Conservation (phyloP, 2,888 invertebrate genomes). For the Nowickia ferox region DNA sequence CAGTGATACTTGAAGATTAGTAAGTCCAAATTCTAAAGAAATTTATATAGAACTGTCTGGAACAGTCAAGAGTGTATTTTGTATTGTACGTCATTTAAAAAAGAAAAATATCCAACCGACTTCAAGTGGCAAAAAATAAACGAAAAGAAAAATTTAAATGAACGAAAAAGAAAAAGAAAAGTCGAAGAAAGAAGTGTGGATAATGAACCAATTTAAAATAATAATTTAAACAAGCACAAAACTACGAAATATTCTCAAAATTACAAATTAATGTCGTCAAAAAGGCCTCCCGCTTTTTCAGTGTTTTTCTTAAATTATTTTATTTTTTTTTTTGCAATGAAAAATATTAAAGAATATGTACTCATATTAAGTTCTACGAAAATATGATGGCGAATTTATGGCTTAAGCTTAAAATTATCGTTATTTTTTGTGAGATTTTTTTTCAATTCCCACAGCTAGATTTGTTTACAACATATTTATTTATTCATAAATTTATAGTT, state of each 20-base stretch:
- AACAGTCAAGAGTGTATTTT: conserved; percentile 42
- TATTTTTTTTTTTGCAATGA: neutral
- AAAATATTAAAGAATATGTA: neutral
- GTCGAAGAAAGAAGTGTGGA: conserved; percentile 40
- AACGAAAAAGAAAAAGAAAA: conserved; percentile 31
- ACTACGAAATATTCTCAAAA: conserved; percentile 25
- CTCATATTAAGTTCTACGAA: conserved; percentile 41
- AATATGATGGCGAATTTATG: conserved; percentile 28
- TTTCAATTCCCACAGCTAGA: conserved; percentile 52
- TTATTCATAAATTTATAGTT: conserved; percentile 6
- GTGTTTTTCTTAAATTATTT: neutral
- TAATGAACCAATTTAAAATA: conserved; percentile 70
- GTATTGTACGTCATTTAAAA: conserved; percentile 56
- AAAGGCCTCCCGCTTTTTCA: conserved; percentile 31
- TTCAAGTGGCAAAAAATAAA: conserved; percentile 36
- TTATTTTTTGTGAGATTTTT: conserved; percentile 11
- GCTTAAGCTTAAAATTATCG: neutral
- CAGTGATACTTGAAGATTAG: conserved; percentile 9
- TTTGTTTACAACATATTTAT: conserved; percentile 1
- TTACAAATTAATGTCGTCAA: conserved; percentile 1
- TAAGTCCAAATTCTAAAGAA: conserved; percentile 36
- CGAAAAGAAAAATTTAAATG: conserved; percentile 7
- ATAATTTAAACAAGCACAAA: conserved; percentile 47
- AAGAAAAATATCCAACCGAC: neutral
- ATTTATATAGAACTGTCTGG: conserved; percentile 62